Percentiles rank a stretch among this genome's conserved stretches.
Conservation (phyloP, 2,888 invertebrate genomes). For the Halocaridina rubra region DNA sequence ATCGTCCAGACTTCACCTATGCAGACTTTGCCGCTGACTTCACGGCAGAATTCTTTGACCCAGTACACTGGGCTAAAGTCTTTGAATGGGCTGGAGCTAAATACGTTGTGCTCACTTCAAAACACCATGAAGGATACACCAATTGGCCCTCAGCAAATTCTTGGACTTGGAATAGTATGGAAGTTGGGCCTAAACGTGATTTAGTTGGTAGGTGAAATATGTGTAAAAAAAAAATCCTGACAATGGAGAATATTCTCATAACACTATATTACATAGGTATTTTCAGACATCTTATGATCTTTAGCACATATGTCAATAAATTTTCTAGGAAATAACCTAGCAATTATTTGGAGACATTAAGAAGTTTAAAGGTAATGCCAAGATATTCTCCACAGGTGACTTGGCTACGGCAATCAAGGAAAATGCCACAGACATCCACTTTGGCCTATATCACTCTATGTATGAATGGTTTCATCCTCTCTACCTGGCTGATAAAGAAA, state of each 20-base stretch:
- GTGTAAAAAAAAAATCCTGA: neutral
- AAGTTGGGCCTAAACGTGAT: conserved; percentile 82
- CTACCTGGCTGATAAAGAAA: conserved; percentile 75
- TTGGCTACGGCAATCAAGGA: conserved; percentile 42
- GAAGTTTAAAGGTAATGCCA: too few species aligned
- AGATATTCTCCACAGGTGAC: conserved; percentile 75
- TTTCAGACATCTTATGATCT: too few species aligned
- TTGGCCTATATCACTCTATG: conserved; percentile 68
- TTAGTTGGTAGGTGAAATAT: conserved; percentile 74
- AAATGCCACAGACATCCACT: conserved; percentile 44
- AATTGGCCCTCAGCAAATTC: conserved; percentile 85
- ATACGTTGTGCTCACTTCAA: conserved; percentile 85
- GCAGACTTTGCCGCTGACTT: conserved; percentile 92
- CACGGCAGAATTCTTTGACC: conserved; percentile 84
- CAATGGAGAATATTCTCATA: neutral
- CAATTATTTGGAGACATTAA: too few species aligned
- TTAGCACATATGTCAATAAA: too few species aligned
- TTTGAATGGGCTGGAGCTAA: conserved; percentile 88
- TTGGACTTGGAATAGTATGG: conserved; percentile 86
- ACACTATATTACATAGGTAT: too few species aligned
- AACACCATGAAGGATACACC: conserved; percentile 89
- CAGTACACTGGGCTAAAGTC: conserved; percentile 84
- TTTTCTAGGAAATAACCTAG: too few species aligned
- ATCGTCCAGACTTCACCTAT: conserved; percentile 86
- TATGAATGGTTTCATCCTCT: conserved; percentile 91